Evolutionary conservation across 1,140 invertebrate species (phyloP).

Genomic region (Psilanteris sp.): DNA sequence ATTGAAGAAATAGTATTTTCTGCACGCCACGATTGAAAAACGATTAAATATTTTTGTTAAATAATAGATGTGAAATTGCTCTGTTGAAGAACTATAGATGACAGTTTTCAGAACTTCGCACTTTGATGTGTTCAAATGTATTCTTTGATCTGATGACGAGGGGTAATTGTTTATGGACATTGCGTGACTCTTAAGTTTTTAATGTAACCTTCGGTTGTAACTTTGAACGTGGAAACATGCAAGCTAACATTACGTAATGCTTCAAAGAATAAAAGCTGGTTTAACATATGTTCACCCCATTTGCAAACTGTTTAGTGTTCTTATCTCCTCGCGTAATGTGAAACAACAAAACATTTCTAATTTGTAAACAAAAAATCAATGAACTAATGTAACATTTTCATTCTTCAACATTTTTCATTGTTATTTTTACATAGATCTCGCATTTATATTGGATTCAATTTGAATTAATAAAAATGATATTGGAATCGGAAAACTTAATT

Average conservation of each 20-base stretch:
- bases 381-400: too few relatives aligned
- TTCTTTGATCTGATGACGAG: conserved; percentile 58
- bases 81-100: too few relatives aligned
- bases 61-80: too few relatives aligned
- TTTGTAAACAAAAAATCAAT: conserved; percentile 45
- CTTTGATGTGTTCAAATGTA: conserved; percentile 17
- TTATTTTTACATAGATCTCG: too few relatives aligned
- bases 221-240: conserved; percentile 54
- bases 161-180: conserved; percentile 63
- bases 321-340: conserved; percentile 46
- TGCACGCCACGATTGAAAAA: too few relatives aligned
- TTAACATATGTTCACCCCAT: conserved; percentile 54
- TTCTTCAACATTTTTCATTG: too few relatives aligned
- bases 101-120: conserved; percentile 32
- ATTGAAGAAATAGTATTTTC: too few relatives aligned
- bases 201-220: conserved; percentile 40
- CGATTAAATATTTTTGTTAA: too few relatives aligned
- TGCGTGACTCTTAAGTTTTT: conserved; percentile 56
- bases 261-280: conserved; percentile 54
- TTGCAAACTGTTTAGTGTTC: conserved; percentile 39
- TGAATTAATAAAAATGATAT: too few relatives aligned
- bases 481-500: too few relatives aligned
- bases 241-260: conserved; percentile 58
- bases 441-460: too few relatives aligned
- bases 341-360: conserved; percentile 48